Base-by-base conservation (phyloP, 1,140 invertebrate species). In the Anagrus nilaparvatae region DNA sequence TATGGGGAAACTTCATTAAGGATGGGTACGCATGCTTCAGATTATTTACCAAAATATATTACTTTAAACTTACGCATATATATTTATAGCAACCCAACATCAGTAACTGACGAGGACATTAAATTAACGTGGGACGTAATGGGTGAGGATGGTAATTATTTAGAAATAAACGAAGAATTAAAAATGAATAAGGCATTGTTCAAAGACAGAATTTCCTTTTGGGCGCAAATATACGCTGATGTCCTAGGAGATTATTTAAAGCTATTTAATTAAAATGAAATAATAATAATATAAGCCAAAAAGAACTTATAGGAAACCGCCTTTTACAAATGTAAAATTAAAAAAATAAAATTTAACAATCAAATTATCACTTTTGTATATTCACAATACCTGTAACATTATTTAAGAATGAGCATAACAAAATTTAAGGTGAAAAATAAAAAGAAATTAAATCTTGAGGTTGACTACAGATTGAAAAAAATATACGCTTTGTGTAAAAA, bases 1-100 rank as follows among this genome's bases (percentile, higher is more conserved):
- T 74, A 5, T 70, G 71, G 57, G 62, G 71, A 0, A 74, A 73
- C 40, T 75, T 74, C 45, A 70, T 70, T 3, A 73, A 70, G 54
- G 62, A 63, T 50, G 61, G 65, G 73, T 75, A 53, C 57, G 60
- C n/a, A n/a, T n/a, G n/a, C n/a, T n/a, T n/a, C n/a, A 14, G 28
- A 29, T 27, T 30, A 39, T 16, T 9, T 27, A 23, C n/a, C 29
- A 25, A 23, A 41, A 43, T 18, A 5, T 39, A 39, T 40, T 28
- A 29, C n/a, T n/a, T 28, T 18, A 16, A 27, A 40, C 12, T 14
- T 34, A 24, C 7, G 21, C 20, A 43, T 41, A 19, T 35, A 20
- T 37, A 34, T 28, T 37, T 43, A 43, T 49, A 74, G 72, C 37
- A 60, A 74, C 50, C 72, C 72, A n/a, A 70, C 69, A 5, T 60